A percentile compares a stretch with the other conserved stretches of the same genome.
Evolutionary conservation across 2,113 vertebrate genomes (phyloP).

Genomic region (Pseudorectes ferrugineus): DNA sequence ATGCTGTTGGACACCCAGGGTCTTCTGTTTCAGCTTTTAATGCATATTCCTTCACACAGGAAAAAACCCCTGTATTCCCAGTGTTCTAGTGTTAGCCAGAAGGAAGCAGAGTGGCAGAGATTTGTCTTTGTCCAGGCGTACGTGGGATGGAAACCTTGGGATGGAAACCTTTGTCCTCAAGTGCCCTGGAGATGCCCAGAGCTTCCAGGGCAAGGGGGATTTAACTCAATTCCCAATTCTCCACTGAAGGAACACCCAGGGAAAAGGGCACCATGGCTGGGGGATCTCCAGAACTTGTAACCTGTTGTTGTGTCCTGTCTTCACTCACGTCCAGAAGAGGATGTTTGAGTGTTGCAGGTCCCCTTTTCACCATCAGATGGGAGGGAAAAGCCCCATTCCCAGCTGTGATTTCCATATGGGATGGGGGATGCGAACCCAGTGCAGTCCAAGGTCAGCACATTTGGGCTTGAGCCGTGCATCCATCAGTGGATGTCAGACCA

Average conservation of each 20-base stretch:
- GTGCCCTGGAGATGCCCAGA: background rate
- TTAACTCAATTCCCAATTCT: background rate
- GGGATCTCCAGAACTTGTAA: fast-evolving
- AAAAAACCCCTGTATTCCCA: background rate
- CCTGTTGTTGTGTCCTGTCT: background rate
- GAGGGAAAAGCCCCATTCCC: background rate
- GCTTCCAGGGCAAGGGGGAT: background rate
- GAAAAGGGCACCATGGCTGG: background rate
- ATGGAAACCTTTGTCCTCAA: background rate
- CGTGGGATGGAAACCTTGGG: fast-evolving
- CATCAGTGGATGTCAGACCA: background rate
- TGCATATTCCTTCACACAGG: background rate
- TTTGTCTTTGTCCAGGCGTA: background rate
- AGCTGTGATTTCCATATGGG: background rate
- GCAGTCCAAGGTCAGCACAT: background rate
- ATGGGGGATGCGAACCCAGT: fast-evolving
- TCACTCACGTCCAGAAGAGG: fast-evolving
- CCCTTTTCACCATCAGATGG: background rate
- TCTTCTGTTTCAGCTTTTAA: background rate
- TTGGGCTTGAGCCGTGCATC: fast-evolving
- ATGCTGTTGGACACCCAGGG: background rate
- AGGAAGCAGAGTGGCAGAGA: too few species aligned
- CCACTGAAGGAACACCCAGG: background rate
- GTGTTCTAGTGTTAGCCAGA: too few species aligned
- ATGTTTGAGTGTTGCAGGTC: fast-evolving